These are phyloP conservation scores for Parasteatoda lunata DNA, from an alignment of 2,888 invertebrate species.

Conservation along the genomic window DNA sequence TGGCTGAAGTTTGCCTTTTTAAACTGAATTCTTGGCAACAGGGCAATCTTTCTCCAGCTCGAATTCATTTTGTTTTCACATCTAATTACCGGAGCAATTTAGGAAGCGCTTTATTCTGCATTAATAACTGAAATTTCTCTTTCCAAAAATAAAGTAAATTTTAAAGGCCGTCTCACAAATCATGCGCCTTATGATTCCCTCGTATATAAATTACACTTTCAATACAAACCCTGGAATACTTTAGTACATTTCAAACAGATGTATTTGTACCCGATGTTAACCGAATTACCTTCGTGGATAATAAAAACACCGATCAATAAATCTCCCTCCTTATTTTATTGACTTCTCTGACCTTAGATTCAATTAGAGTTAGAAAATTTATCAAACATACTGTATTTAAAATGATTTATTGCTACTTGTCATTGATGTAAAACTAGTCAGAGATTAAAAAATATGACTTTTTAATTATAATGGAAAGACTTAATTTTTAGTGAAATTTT, in stretches of 20 bases:
- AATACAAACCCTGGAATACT: not conserved
- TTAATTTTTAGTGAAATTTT: too few relatives aligned
- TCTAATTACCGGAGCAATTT: constrained; percentile 54
- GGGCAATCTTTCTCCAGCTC: constrained; percentile 25
- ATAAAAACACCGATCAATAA: too few relatives aligned
- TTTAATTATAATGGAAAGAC: too few relatives aligned
- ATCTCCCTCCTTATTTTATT: too few relatives aligned
- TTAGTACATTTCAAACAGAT: not conserved
- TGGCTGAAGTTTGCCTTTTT: constrained; percentile 22
- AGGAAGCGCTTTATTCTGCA: constrained; percentile 55
- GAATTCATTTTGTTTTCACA: constrained; percentile 54
- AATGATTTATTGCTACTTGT: too few relatives aligned
- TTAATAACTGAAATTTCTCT: constrained; percentile 51
- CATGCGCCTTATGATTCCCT: not conserved
- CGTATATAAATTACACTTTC: not conserved
- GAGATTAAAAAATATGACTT: too few relatives aligned
- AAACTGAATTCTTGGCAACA: constrained; percentile 9
- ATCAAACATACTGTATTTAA: too few relatives aligned
- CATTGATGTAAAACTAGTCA: too few relatives aligned
- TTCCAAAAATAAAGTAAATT: constrained; percentile 40
- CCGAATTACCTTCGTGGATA: too few relatives aligned
- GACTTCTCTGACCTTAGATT: too few relatives aligned
- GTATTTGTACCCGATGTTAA: not conserved
- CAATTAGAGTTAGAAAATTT: too few relatives aligned
- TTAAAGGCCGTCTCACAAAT: constrained; percentile 41